phyloP scores from a whole-genome alignment of 2,113 vertebrate species.

The Anhinga anhinga region DNA sequence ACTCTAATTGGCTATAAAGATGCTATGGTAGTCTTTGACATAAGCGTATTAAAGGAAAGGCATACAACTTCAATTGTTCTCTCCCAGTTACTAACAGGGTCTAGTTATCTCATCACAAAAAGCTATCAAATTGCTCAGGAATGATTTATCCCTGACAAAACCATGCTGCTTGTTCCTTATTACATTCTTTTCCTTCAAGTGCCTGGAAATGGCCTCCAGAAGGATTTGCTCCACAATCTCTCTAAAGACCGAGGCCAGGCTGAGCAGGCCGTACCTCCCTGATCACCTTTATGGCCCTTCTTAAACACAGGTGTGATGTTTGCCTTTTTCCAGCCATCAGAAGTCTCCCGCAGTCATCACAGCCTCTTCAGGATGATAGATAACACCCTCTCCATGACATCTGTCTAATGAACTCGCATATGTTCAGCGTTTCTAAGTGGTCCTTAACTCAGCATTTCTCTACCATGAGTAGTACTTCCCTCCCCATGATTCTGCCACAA shows the following conservation, averaged over 20 bases:
- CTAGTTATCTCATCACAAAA: not conserved
- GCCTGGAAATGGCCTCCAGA: not conserved
- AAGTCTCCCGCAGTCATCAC: not conserved
- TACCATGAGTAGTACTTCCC: not conserved
- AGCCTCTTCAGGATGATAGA: not conserved
- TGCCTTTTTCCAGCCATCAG: not conserved
- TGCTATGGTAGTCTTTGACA: not conserved
- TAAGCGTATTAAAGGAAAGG: not conserved
- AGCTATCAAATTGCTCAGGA: not conserved
- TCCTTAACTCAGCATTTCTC: not conserved
- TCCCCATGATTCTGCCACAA: not conserved
- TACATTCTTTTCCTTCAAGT: not conserved
- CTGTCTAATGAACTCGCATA: not conserved
- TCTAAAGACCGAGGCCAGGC: not conserved
- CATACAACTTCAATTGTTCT: not conserved
- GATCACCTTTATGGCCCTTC: not conserved
- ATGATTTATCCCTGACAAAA: not conserved
- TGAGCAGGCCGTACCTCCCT: not conserved
- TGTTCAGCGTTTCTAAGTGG: not conserved
- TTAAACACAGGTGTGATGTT: not conserved
- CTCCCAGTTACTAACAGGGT: not conserved
- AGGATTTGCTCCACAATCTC: not conserved
- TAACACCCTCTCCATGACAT: not conserved
- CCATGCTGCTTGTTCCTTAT: not conserved
- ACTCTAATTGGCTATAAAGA: not conserved